These are phyloP conservation scores for Mormyrops boulengeri DNA, from an alignment of 2,797 vertebrate species.

Conservation along the genomic window DNA sequence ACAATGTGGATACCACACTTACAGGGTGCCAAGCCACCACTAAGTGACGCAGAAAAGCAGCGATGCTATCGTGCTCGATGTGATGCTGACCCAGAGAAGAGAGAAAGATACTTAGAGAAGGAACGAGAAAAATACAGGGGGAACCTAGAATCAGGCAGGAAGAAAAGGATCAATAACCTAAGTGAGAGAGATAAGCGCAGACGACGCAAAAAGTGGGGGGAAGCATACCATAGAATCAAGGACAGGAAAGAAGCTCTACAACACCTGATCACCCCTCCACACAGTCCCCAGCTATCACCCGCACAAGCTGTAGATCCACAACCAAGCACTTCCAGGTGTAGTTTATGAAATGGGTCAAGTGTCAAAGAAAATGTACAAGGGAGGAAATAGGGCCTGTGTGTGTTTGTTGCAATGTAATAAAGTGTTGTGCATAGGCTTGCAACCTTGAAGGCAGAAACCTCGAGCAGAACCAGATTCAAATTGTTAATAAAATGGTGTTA, in stretches of 20 bases:
- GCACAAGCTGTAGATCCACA: conserved; percentile 20
- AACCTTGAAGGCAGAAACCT: too few relatives aligned
- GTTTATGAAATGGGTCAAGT: conserved; percentile 21
- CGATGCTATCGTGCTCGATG: too few relatives aligned
- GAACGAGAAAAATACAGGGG: too few relatives aligned
- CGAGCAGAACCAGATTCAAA: not conserved
- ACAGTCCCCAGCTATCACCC: conserved; percentile 11
- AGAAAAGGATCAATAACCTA: too few relatives aligned
- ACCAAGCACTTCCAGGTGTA: conserved; percentile 20
- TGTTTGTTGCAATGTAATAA: conserved; percentile 15
- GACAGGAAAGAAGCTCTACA: conserved; percentile 11
- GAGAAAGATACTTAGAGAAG: too few relatives aligned
- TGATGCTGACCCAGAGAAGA: too few relatives aligned
- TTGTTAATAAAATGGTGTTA: conserved; percentile 11
- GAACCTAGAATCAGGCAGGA: too few relatives aligned
- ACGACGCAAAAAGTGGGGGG: too few relatives aligned
- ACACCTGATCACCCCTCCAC: conserved; percentile 12
- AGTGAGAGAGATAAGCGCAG: too few relatives aligned
- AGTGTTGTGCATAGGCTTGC: not conserved
- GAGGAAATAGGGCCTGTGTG: conserved; percentile 9
- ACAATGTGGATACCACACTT: too few relatives aligned
- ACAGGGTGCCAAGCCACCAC: too few relatives aligned
- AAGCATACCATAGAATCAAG: conserved; percentile 12
- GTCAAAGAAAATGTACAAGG: conserved; percentile 5
- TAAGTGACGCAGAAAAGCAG: too few relatives aligned